Evolutionary conservation across 2,797 vertebrate species (phyloP).

Genomic region (Cetoscarus ocellatus): DNA sequence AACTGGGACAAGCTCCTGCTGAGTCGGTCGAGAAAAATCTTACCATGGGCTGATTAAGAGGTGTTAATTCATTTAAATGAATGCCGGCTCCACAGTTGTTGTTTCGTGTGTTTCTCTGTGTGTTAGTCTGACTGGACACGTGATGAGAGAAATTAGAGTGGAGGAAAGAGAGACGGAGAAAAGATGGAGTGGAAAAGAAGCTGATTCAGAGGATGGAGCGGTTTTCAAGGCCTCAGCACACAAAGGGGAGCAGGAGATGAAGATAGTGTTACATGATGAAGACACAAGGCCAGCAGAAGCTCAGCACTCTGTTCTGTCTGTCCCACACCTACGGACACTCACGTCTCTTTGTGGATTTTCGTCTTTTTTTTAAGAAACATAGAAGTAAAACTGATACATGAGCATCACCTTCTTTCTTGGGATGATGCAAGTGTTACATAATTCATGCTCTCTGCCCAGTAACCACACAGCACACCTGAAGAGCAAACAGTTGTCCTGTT

Average conservation of each 20-base stretch:
- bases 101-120: conserved; percentile 12
- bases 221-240: conserved; percentile 38
- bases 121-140: conserved; percentile 31
- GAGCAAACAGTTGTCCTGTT: too few relatives aligned
- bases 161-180: neutral
- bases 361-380: neutral
- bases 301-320: conserved; percentile 8
- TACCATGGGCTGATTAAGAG: conserved; percentile 46
- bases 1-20: conserved; percentile 35
- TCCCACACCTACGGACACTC: neutral
- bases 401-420: neutral
- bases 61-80: conserved; percentile 65
- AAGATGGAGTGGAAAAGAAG: conserved; percentile 30
- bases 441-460: too few relatives aligned
- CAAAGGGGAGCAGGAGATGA: conserved; percentile 18
- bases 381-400: neutral
- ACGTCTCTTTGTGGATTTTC: neutral
- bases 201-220: conserved; percentile 54
- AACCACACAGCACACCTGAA: too few relatives aligned
- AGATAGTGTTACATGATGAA: conserved; percentile 30
- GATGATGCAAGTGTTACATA: too few relatives aligned
- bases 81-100: conserved; percentile 42
- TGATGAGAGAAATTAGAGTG: conserved; percentile 33
- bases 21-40: conserved; percentile 16
- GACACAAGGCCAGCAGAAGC: conserved; percentile 32